Evolutionary conservation across 2,113 vertebrate genomes (phyloP).

Genomic region (Istiophorus platypterus): DNA sequence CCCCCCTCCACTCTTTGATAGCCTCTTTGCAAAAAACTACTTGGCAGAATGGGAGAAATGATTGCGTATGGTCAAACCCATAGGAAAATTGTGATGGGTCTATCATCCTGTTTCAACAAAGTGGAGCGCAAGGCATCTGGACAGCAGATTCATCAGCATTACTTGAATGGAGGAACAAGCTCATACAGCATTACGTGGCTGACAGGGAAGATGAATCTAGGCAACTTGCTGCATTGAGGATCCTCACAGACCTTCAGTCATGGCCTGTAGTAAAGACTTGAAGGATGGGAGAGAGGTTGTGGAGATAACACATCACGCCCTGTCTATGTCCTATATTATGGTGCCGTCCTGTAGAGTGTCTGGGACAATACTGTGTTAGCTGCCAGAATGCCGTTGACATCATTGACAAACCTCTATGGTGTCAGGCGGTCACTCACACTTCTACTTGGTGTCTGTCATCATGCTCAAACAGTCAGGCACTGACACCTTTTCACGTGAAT

Average conservation of each 20-base stretch:
- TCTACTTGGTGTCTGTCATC: conserved; percentile 86
- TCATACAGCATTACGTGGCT: conserved; percentile 79
- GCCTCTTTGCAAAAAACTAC: conserved; percentile 69
- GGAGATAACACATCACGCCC: conserved; percentile 78
- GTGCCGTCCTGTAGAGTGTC: conserved; percentile 67
- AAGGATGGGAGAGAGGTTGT: conserved; percentile 74
- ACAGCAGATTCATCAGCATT: conserved; percentile 88
- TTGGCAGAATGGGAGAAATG: conserved; percentile 68
- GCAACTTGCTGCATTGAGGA: conserved; percentile 68
- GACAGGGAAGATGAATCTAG: conserved; percentile 82
- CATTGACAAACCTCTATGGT: conserved; percentile 72
- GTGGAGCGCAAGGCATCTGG: conserved; percentile 71
- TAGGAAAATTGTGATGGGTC: conserved; percentile 77
- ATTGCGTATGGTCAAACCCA: conserved; percentile 68
- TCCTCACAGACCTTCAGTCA: conserved; percentile 68
- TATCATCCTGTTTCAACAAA: conserved; percentile 73
- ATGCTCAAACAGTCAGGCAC: conserved; percentile 83
- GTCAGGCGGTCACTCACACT: conserved; percentile 84
- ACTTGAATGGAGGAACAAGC: conserved; percentile 82
- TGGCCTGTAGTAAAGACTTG: conserved; percentile 67
- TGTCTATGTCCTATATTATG: conserved; percentile 67
- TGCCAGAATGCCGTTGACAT: conserved; percentile 83
- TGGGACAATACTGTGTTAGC: conserved; percentile 78
- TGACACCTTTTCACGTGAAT: conserved; percentile 89
- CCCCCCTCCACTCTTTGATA: conserved; percentile 29